phyloP scores from a whole-genome alignment of 2,113 vertebrate genomes.

The Hippocampus mohnikei region DNA sequence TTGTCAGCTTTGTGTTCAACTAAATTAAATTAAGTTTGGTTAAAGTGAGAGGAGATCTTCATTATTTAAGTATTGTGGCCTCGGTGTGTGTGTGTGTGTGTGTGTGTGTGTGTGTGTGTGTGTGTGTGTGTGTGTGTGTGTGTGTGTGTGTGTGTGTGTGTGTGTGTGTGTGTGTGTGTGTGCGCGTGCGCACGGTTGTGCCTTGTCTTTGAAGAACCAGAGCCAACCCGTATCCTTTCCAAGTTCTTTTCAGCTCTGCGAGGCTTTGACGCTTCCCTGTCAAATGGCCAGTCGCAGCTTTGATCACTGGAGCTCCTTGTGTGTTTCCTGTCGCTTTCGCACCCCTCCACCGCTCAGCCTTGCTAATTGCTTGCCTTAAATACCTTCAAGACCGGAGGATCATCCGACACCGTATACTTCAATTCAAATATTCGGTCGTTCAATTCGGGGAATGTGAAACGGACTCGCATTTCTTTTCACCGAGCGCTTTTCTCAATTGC shows the following conservation, averaged over 20 bases:
- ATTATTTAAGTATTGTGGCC: neutral
- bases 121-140: too few species aligned
- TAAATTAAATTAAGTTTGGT: neutral
- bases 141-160: too few species aligned
- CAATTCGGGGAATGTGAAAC: conserved; percentile 37
- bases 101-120: too few species aligned
- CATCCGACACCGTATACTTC: conserved; percentile 30
- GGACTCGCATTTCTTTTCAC: neutral
- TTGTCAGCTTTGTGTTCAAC: too few species aligned
- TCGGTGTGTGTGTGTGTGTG: too few species aligned
- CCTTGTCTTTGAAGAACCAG: conserved; percentile 35
- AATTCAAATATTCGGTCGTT: neutral
- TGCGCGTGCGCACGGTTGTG: neutral
- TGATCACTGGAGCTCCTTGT: conserved; percentile 49
- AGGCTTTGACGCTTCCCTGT: conserved; percentile 49
- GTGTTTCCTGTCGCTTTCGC: conserved; percentile 44
- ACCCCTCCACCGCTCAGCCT: conserved; percentile 32
- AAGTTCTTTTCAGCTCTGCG: conserved; percentile 6
- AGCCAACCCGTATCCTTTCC: conserved; percentile 7
- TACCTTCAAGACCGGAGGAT: conserved; percentile 22
- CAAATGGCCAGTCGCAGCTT: conserved; percentile 45
- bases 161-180: neutral
- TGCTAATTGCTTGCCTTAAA: conserved; percentile 6
- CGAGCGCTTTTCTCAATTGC: neutral
- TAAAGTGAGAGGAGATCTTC: neutral